Evolutionary conservation across 2,888 invertebrate genomes (phyloP), one percentile per base, ranked within the genome.

Genomic region (Apotomis turbidana): DNA sequence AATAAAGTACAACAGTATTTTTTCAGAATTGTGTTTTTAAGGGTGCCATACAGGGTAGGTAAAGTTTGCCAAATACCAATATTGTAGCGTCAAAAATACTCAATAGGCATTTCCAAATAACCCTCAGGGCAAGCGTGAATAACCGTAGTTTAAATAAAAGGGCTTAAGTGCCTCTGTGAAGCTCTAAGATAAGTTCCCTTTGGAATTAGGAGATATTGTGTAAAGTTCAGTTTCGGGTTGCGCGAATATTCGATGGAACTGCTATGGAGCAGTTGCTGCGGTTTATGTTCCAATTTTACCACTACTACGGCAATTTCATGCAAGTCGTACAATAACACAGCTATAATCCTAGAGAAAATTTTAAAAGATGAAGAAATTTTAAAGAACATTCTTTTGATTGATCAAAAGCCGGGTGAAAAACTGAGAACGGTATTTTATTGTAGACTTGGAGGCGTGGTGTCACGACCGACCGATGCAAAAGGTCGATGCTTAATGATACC

Each of bases 231-330:
- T 58, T 58, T 58, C 41, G 38, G 13, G 58, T 58, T 36, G 15
- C 51, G 41, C 41, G 57, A 67, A 58, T 38, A 58, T 49, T 36
- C 67, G 67, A 67, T 67, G 38, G 49, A 58, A 44, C 55, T 27
- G 38, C 36, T 67, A 67, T 67, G 5, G 67, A 67, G 49, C 49
- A 64, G 64, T 36, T 27, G 46, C 27, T 58, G 67, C 58, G 67
- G 67, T 49, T 59, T 51, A 36, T 15, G 58, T 58, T 59, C 13
- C 13, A 41, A 15, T 3, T 46, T 38, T 27, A 49, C 57, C 66
- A 10, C 67, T 67, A 67, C 67, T 38, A 67, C 27, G 27, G 27
- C 27, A 27, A 27, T 27, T 27, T 27, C 27, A 0, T 27, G 2
- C 27, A 27, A 27, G 1, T 27, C 27, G 27, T 27, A 27, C 27